phyloP scores from a whole-genome alignment of 1,140 invertebrate genomes.

The Chrysoperla carnea region DNA sequence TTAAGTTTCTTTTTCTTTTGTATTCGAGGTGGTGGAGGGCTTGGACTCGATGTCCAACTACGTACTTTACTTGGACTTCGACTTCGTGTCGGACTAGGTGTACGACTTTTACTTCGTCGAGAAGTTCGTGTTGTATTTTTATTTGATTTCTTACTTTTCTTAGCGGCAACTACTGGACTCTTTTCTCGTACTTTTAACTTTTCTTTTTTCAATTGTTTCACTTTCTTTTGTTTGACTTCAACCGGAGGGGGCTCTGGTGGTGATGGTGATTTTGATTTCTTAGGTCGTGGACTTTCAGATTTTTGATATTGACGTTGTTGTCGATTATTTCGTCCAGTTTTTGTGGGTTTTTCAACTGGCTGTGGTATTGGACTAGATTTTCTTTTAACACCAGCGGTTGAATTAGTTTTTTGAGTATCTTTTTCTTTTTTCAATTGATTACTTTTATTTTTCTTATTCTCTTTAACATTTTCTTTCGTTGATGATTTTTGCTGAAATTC shows the following conservation, averaged over 20 bases:
- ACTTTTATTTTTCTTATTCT: conserved; percentile 6
- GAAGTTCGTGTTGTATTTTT: conserved; percentile 15
- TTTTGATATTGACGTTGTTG: not conserved
- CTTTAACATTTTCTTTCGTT: conserved; percentile 5
- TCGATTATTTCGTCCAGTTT: conserved; percentile 18
- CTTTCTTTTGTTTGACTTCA: not conserved
- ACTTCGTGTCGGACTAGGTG: conserved; percentile 18
- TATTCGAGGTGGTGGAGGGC: conserved; percentile 12
- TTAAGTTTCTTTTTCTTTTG: conserved; percentile 8
- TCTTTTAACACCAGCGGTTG: not conserved
- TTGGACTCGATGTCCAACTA: conserved; percentile 14
- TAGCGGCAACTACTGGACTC: conserved; percentile 24
- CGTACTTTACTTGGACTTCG: conserved; percentile 25
- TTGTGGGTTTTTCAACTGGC: conserved; percentile 24
- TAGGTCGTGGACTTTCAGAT: not conserved
- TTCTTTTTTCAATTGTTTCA: not conserved
- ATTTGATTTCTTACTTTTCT: conserved; percentile 16
- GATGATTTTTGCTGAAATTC: conserved; percentile 29
- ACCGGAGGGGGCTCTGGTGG: not conserved
- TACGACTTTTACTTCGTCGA: conserved; percentile 7
- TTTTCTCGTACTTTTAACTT: conserved; percentile 19
- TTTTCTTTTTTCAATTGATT: not conserved
- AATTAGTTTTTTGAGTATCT: not conserved
- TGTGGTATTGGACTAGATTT: not conserved
- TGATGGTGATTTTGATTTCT: conserved; percentile 2